Conservation (phyloP, 2,888 invertebrate genomes). For the Spodoptera picta region DNA sequence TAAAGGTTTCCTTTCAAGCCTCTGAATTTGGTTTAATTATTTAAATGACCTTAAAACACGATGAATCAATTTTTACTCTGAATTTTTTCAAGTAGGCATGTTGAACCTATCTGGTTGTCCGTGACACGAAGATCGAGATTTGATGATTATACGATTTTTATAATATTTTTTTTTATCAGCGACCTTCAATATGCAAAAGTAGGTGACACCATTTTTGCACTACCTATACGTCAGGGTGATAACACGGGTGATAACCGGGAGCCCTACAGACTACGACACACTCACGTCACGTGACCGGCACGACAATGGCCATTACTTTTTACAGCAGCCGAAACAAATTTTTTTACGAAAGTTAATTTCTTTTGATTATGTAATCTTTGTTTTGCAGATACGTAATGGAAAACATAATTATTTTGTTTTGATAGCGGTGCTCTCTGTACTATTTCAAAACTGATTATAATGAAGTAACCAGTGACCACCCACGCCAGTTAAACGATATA, state of each 20-base stretch:
- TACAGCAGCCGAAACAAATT: constrained; percentile 3
- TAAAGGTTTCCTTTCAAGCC: too few species aligned
- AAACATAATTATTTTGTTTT: constrained; percentile 50
- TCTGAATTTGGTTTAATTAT: too few species aligned
- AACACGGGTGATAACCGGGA: constrained; percentile 67
- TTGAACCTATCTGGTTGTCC: constrained; percentile 69
- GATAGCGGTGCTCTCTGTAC: constrained; percentile 49
- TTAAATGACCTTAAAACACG: too few species aligned
- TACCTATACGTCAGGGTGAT: constrained; percentile 69
- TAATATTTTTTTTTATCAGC: constrained; percentile 72
- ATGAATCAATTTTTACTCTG: constrained; percentile 5
- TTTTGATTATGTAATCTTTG: constrained; percentile 27
- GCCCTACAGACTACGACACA: constrained; percentile 61
- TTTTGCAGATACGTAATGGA: constrained; percentile 44
- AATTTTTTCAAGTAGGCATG: constrained; percentile 36
- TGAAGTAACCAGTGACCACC: constrained; percentile 43
- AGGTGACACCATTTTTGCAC: constrained; percentile 79
- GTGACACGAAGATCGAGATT: constrained; percentile 77
- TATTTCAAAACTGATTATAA: constrained; percentile 54
- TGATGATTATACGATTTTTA: constrained; percentile 73
- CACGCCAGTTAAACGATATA: constrained; percentile 38
- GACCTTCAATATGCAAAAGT: constrained; percentile 84
- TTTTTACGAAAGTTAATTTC: constrained; percentile 26
- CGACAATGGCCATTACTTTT: constrained; percentile 20
- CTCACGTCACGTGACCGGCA: constrained; percentile 47